Percentiles rank a stretch among this genome's conserved stretches.
Evolutionary conservation across 2,888 invertebrate species (phyloP).

Genomic region (Teleogryllus oceanicus): DNA sequence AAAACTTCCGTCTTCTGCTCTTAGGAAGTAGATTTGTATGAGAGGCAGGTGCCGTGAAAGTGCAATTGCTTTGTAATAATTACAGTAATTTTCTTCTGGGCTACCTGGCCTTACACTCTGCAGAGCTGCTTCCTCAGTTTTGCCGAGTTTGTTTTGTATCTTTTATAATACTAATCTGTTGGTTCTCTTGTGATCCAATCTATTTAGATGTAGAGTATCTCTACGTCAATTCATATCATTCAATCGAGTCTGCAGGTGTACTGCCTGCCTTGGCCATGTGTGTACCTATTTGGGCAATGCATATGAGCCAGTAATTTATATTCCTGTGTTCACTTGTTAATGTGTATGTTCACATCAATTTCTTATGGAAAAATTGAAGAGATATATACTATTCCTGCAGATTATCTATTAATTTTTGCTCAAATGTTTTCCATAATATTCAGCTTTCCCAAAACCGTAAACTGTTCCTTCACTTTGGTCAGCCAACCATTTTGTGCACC

Average conservation of each 20-base stretch:
- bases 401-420: background rate
- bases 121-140: background rate
- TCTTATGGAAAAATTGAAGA: background rate
- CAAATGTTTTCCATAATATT: background rate
- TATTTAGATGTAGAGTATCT: slow-evolving; percentile 9
- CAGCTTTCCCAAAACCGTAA: background rate
- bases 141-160: background rate
- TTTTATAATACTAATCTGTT: background rate
- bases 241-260: background rate
- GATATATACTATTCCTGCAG: background rate
- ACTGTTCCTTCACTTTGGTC: background rate
- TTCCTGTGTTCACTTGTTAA: slow-evolving; percentile 7
- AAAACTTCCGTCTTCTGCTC: background rate
- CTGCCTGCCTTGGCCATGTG: background rate
- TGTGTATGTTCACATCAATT: slow-evolving; percentile 18
- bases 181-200: slow-evolving; percentile 18
- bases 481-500: background rate
- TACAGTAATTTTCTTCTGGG: background rate
- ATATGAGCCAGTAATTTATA: background rate
- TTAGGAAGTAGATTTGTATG: slow-evolving; percentile 3
- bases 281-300: background rate
- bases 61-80: background rate
- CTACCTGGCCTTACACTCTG: background rate
- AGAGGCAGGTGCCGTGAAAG: background rate
- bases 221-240: background rate